Percentiles rank a stretch among this genome's conserved stretches.
These are phyloP conservation scores for Macquaria ambigua DNA, from an alignment of 2,113 vertebrate species.

Conservation along the genomic window DNA sequence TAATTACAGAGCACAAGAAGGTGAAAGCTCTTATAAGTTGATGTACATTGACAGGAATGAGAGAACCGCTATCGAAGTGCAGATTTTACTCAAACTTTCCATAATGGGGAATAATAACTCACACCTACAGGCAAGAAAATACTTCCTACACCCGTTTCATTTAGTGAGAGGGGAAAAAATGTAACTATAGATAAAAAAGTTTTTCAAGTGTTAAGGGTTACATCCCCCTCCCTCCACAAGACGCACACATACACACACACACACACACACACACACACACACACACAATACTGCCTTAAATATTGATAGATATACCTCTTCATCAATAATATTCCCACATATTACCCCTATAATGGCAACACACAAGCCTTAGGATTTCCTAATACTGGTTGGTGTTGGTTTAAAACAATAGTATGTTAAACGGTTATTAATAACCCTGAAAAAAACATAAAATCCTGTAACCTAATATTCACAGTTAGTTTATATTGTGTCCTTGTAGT, in stretches of 20 bases:
- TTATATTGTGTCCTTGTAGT: neutral
- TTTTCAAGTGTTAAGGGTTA: neutral
- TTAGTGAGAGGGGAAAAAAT: neutral
- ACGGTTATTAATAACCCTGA: neutral
- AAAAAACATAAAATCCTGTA: too few relatives aligned
- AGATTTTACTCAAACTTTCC: neutral
- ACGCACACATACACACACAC: neutral
- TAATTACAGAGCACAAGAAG: slow-evolving; percentile 38
- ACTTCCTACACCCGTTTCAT: neutral
- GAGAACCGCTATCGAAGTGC: neutral
- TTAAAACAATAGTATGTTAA: neutral
- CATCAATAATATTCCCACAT: neutral
- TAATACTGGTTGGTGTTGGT: neutral
- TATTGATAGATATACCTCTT: neutral
- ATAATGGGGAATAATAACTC: neutral
- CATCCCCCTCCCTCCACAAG: neutral
- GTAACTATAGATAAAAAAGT: too few relatives aligned
- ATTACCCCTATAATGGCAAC: neutral
- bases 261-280: neutral
- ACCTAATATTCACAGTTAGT: neutral
- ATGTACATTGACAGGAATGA: neutral
- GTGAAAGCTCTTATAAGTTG: neutral
- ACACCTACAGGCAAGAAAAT: neutral
- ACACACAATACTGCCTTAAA: neutral
- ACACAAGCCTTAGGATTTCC: neutral